These are phyloP conservation scores for Ectemnius continuus DNA, from an alignment of 2,888 invertebrate genomes.

Conservation along the genomic window DNA sequence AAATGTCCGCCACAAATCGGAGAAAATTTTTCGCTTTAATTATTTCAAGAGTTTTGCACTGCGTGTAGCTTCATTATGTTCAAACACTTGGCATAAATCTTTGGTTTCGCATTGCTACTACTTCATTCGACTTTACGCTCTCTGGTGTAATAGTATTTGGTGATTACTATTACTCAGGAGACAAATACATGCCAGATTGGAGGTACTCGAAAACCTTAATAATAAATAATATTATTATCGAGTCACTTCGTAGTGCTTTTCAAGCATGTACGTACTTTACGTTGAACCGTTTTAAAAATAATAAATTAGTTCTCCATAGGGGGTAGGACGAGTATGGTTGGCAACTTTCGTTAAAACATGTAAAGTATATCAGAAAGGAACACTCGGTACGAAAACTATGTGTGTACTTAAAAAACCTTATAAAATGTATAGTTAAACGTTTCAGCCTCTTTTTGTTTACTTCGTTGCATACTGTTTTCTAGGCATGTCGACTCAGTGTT, in stretches of 20 bases:
- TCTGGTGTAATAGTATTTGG: not conserved
- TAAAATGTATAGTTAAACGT: slow-evolving; percentile 22
- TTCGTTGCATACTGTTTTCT: not conserved
- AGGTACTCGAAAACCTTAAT: slow-evolving; percentile 5
- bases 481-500: not conserved
- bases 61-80: too few relatives aligned
- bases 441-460: slow-evolving; percentile 41
- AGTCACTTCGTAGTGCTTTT: not conserved
- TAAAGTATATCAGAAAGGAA: slow-evolving; percentile 6
- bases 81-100: not conserved
- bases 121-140: not conserved
- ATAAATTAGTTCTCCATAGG: slow-evolving; percentile 1
- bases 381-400: not conserved
- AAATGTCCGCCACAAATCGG: too few relatives aligned
- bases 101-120: not conserved
- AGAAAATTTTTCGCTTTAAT: too few relatives aligned
- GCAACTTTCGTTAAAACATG: not conserved
- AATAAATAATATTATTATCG: slow-evolving; percentile 5
- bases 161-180: not conserved
- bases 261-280: not conserved
- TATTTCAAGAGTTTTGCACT: too few relatives aligned
- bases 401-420: slow-evolving; percentile 19
- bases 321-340: not conserved
- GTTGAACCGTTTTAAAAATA: not conserved
- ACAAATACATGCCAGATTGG: not conserved